Evolutionary conservation across 2,113 vertebrate species (phyloP).

Genomic region (Laticauda colubrina): DNA sequence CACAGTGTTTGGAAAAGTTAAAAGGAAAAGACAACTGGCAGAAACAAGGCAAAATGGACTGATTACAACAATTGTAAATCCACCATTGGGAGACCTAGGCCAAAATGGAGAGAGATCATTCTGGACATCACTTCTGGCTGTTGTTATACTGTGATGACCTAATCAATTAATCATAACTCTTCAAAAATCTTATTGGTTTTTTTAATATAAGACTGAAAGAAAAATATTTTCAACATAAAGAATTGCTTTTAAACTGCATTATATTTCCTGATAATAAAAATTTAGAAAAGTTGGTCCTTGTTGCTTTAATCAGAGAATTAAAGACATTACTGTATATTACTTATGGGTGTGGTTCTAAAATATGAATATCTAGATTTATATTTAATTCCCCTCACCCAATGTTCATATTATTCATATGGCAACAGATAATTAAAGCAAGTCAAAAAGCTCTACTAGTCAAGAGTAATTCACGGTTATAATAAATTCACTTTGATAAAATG

Average conservation of each 20-base stretch:
- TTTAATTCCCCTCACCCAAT: not conserved
- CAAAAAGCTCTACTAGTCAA: not conserved
- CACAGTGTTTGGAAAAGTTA: not conserved
- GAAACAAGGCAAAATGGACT: not conserved
- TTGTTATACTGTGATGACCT: not conserved
- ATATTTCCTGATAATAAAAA: not conserved
- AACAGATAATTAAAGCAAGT: not conserved
- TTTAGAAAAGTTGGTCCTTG: not conserved
- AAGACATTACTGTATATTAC: not conserved
- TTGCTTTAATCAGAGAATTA: not conserved
- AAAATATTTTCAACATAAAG: not conserved
- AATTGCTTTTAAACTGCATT: not conserved
- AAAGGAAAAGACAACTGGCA: not conserved
- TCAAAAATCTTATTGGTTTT: not conserved
- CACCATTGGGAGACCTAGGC: not conserved
- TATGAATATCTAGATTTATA: not conserved
- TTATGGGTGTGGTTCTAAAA: not conserved
- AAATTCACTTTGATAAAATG: not conserved
- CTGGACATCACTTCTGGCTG: not conserved
- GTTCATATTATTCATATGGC: not conserved
- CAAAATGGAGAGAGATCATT: not conserved
- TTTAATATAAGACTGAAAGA: not conserved
- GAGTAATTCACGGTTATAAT: not conserved
- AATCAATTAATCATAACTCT: not conserved
- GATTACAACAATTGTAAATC: not conserved